Base-by-base conservation (phyloP, 2,113 vertebrate species). In the Onychostruthus taczanowskii region DNA sequence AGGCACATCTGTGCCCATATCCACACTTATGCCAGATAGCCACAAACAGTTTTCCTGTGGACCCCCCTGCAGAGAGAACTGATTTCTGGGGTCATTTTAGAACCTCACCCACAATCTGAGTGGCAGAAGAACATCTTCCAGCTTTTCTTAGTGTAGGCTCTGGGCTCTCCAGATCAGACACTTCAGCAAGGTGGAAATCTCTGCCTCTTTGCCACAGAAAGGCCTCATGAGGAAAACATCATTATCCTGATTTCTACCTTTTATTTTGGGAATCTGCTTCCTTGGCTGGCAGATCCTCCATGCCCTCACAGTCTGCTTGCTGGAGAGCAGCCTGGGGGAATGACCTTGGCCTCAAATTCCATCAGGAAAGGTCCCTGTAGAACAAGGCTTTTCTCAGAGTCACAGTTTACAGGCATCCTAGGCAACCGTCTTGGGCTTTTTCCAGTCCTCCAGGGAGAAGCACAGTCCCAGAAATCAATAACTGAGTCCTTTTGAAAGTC, bases 391-490 rank as follows among this genome's bases (percentile, higher is more conserved):
- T 31, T 93, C 85, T 77, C 85, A 84, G 90, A 95, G 89, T 47
- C 79, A 70, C 83, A 55, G 79, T 84, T 89, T 90, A 47, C 83
- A 90, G 61, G 59, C 79, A 44, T 83, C 96, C 96, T 44, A 89
- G 94, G 96, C 94, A 96, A 93, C 93, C 2, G 7, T 94, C 93
- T 67, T 96, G 96, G 94, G 93, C 91, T 94, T 44, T 30, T 93
- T 93, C 95, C 94, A 93, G 96, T 67, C 90, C 93, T 95, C 89
- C 61, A 28, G 93, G 95, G 94, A 94, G 91, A 86, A 72, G 74
- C 89, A 81, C 37, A 80, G 95, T 7, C 88, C 88, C 88, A 92
- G 79, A 69, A 94, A 95, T 94, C 95, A 96, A 92, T 96, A 80
- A 66, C 85, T 18, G 79, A 77, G 88, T 19, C 70, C 90, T 92